These are phyloP conservation scores for Trissolcus brochymenae DNA, from an alignment of 2,888 invertebrate species.

Conservation along the genomic window DNA sequence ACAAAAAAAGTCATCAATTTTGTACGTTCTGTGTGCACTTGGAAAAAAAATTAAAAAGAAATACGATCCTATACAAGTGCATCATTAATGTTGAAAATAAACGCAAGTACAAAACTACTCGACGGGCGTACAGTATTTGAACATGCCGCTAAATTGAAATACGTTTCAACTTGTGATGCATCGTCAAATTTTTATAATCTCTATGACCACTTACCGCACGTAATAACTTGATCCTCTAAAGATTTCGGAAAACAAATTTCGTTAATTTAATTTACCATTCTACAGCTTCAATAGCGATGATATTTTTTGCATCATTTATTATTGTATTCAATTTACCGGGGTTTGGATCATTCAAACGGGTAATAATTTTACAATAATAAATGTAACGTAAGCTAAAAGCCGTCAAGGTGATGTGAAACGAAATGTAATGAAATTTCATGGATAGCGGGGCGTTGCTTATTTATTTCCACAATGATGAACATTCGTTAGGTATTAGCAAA, in stretches of 20 bases:
- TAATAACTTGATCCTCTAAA: slow-evolving; percentile 54
- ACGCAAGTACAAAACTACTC: slow-evolving; percentile 7
- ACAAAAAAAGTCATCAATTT: too few species aligned
- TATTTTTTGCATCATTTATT: neutral
- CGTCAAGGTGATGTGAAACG: too few species aligned
- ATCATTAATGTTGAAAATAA: neutral
- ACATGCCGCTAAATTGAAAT: slow-evolving; percentile 51
- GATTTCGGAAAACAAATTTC: slow-evolving; percentile 47
- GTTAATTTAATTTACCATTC: slow-evolving; percentile 29
- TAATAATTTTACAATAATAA: too few species aligned
- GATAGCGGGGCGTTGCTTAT: too few species aligned
- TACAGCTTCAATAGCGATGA: slow-evolving; percentile 12
- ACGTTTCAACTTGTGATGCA: slow-evolving; percentile 38
- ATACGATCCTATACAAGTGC: too few species aligned
- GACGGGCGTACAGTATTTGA: slow-evolving; percentile 36
- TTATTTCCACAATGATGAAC: too few species aligned
- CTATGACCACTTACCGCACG: slow-evolving; percentile 55
- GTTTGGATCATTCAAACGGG: too few species aligned
- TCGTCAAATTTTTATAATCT: slow-evolving; percentile 37
- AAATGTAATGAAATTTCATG: too few species aligned
- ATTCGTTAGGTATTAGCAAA: too few species aligned
- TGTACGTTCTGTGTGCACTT: too few species aligned
- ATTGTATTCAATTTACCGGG: too few species aligned
- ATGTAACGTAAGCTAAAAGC: too few species aligned
- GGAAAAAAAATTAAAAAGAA: neutral